These are phyloP conservation scores for Blastobasis lacticolella DNA, from an alignment of 2,888 invertebrate genomes.

Conservation along the genomic window DNA sequence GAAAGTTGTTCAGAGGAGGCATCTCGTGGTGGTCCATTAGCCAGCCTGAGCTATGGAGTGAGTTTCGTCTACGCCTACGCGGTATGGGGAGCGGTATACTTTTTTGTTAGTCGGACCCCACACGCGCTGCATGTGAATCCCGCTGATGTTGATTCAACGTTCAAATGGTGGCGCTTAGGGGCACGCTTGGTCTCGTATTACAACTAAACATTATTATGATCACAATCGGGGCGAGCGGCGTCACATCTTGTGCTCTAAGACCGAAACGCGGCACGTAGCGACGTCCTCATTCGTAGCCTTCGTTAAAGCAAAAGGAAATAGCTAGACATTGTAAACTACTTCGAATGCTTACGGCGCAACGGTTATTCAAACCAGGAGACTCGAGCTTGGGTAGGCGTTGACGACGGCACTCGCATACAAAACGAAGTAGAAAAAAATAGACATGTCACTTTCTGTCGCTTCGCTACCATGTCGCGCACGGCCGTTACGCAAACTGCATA, in stretches of 20 bases:
- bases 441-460: neutral
- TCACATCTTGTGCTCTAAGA: too few species aligned
- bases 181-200: too few species aligned
- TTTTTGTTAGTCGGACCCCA: slow-evolving; percentile 30
- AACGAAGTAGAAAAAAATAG: neutral
- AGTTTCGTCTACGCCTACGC: slow-evolving; percentile 22
- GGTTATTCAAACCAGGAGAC: slow-evolving; percentile 28
- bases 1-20: too few species aligned
- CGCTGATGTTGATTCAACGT: too few species aligned
- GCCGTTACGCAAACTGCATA: neutral
- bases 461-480: neutral
- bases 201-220: too few species aligned
- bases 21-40: too few species aligned
- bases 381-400: neutral
- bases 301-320: too few species aligned
- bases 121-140: slow-evolving; percentile 11
- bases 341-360: slow-evolving; percentile 38
- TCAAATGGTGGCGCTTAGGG: too few species aligned
- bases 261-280: too few species aligned
- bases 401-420: slow-evolving; percentile 2
- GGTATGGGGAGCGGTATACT: slow-evolving; percentile 18
- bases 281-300: too few species aligned
- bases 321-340: slow-evolving; percentile 14
- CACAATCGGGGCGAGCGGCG: too few species aligned
- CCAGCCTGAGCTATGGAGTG: too few species aligned